A percentile compares a stretch with the other conserved stretches of the same genome.
Conservation (phyloP, 2,113 vertebrate genomes). For the Chloropsis hardwickii region DNA sequence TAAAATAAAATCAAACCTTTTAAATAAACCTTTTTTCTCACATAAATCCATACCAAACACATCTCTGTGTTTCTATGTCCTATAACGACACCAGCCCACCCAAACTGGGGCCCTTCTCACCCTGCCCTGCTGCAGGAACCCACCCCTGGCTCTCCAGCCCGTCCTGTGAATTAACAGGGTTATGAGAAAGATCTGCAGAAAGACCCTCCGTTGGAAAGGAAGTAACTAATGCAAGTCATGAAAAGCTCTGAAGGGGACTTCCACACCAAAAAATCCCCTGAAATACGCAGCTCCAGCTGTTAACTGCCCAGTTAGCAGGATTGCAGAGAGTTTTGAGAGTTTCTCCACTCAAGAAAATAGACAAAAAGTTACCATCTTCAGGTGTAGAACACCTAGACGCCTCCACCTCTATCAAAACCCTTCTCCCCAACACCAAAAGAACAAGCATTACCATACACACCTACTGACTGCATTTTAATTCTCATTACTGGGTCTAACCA, state of each 20-base stretch:
- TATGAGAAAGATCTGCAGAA: not conserved
- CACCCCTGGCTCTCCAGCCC: not conserved
- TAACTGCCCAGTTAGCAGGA: not conserved
- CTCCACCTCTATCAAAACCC: not conserved
- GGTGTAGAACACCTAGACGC: not conserved
- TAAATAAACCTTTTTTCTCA: too few species aligned
- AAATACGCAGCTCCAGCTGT: not conserved
- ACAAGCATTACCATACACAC: fast-evolving
- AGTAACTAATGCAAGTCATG: not conserved
- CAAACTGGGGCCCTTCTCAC: not conserved
- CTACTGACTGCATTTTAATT: not conserved
- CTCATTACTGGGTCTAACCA: fast-evolving
- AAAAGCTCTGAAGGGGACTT: slow-evolving; percentile 4
- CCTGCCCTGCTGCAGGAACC: not conserved
- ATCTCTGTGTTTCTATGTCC: too few species aligned
- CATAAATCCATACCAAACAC: too few species aligned
- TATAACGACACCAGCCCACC: too few species aligned
- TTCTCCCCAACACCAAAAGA: not conserved
- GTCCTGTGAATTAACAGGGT: not conserved
- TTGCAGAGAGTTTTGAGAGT: not conserved
- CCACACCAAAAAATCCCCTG: not conserved
- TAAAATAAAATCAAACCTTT: too few species aligned
- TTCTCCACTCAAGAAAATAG: not conserved
- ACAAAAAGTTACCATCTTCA: not conserved
- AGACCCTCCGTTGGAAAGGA: not conserved